Evolutionary conservation across 2,888 invertebrate genomes (phyloP), one percentile per base, ranked within the genome.

Genomic region (Drosophila bunnanda): DNA sequence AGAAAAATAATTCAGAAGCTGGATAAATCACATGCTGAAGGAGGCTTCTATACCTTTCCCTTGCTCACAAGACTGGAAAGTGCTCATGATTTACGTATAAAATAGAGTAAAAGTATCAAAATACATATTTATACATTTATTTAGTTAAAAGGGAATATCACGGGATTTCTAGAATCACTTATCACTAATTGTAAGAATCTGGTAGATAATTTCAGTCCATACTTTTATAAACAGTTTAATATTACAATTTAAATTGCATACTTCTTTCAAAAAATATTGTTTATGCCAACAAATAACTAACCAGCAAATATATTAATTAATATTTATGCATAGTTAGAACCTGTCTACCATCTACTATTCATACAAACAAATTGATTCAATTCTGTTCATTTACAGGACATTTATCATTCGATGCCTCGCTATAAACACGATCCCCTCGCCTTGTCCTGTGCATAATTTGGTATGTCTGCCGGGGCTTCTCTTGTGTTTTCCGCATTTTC

Each of bases 371-470:
- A 50, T 50, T 5, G 4, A n/a, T 53, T 22, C 6, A 36, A 34
- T 22, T 12, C 12, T 5, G 4, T 22, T 22, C 1, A 22, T 25
- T 41, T 48, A 41, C 9, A 69, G 54, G 34, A 48, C 30, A 56
- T 68, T 41, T 32, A 22, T 32, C 22, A 54, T 36, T 64, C 53
- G 43, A 20, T 32, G 6, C 57, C 38, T 9, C 6, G 32, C 50
- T 5, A 50, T 50, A 20, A 50, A 32, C 38, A 22, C 17, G 34
- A 32, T 38, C 72, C 12, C 61, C n/a, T 25, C 22, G 32, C 34
- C 10, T 67, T 80, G 59, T 48, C 53, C 66, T 81, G 56, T 71
- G 88, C 79, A 83, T 80, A 83, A 83, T 69, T 75, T 75, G 53
- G 43, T 34, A 25, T 50, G 52, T 48, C 46, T 59, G 38, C 32